These are phyloP conservation scores for Spinus olivaceus DNA, from an alignment of 2,797 vertebrate species.

Conservation along the genomic window DNA sequence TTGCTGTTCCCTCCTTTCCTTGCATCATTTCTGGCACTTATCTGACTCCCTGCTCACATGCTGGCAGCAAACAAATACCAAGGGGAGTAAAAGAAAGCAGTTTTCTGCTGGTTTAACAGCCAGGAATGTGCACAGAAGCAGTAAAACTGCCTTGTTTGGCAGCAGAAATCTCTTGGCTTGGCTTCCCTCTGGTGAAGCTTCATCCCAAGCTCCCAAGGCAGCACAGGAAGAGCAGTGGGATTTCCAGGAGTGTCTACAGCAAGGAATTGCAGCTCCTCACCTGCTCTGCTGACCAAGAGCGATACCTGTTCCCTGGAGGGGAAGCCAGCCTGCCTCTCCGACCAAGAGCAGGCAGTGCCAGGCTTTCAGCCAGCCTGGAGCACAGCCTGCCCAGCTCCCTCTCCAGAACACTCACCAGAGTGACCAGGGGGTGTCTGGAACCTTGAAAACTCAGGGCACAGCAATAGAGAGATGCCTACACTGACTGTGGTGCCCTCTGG, in stretches of 20 bases:
- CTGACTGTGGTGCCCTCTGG: neutral
- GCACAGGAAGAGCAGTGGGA: neutral
- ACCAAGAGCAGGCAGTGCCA: neutral
- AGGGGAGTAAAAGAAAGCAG: neutral
- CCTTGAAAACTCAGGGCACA: neutral
- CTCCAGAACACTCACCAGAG: accelerated
- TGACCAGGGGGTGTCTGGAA: accelerated
- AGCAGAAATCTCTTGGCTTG: neutral
- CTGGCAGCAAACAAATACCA: neutral
- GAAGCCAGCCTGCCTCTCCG: neutral
- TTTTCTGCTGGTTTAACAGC: neutral
- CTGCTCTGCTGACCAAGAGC: neutral
- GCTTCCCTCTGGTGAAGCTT: neutral
- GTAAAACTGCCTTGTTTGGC: neutral
- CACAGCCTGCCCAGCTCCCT: neutral
- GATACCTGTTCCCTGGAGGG: neutral
- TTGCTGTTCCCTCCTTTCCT: neutral
- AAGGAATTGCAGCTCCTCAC: neutral
- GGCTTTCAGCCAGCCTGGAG: neutral
- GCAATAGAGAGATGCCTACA: neutral
- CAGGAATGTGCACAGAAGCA: neutral
- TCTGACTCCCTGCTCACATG: neutral
- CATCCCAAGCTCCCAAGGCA: neutral
- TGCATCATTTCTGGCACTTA: neutral
- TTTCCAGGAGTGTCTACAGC: neutral